Conservation (phyloP, 2,797 vertebrate species). For the Arctocebus calabarensis region DNA sequence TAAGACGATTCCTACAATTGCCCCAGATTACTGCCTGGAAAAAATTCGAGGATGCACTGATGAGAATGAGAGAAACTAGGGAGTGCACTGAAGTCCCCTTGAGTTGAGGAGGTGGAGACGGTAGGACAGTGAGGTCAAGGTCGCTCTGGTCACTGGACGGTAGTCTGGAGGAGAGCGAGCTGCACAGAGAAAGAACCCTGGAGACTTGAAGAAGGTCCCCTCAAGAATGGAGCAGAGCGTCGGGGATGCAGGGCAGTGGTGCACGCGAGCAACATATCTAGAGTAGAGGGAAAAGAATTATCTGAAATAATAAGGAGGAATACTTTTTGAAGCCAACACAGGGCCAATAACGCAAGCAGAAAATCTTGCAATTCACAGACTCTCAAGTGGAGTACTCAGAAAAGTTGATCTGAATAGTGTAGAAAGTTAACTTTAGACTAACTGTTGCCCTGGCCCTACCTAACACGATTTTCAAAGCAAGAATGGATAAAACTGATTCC, state of each 20-base stretch:
- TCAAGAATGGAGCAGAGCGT: background rate
- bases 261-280: background rate
- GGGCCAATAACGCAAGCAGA: background rate
- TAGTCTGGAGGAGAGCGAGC: background rate
- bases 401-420: background rate
- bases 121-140: background rate
- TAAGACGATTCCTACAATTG: background rate
- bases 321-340: background rate
- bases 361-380: background rate
- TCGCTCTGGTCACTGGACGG: background rate
- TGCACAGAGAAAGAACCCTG: background rate
- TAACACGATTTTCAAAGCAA: background rate
- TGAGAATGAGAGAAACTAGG: background rate
- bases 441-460: background rate
- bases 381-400: background rate
- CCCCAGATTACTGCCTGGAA: background rate
- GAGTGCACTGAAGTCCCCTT: background rate
- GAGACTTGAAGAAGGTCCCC: background rate
- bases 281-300: background rate
- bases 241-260: rapidly evolving
- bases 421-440: background rate
- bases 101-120: background rate
- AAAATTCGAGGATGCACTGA: too few relatives aligned
- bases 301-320: background rate
- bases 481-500: background rate